Conservation (phyloP, 37 sponge, comb jelly and placozoan species). For the Aplysina aerophoba region DNA sequence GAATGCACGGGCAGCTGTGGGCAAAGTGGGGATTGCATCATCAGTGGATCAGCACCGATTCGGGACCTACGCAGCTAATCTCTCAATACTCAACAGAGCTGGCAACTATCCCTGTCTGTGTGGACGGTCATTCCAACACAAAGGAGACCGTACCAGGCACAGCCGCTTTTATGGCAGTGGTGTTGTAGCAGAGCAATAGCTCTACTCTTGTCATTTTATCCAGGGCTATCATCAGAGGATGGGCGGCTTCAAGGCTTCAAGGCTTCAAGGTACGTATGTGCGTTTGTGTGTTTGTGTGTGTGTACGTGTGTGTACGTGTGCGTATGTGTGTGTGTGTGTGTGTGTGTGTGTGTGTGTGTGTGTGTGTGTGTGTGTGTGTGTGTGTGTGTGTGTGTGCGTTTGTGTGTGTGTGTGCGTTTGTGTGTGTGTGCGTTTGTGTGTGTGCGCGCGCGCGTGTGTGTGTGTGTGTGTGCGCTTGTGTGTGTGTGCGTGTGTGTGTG, state of each 20-base stretch:
- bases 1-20: too few relatives aligned
- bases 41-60: too few relatives aligned
- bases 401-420: background rate
- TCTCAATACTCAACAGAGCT: too few relatives aligned
- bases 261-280: background rate
- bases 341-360: background rate
- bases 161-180: background rate
- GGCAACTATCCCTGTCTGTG: too few relatives aligned
- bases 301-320: too few relatives aligned
- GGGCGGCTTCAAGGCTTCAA: background rate
- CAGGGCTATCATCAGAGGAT: too few relatives aligned
- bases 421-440: background rate
- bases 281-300: background rate
- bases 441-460: background rate
- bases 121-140: too few relatives aligned
- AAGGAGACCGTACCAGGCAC: too few relatives aligned
- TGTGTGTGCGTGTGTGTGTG: background rate
- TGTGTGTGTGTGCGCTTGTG: background rate
- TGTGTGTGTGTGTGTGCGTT: background rate
- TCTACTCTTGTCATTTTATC: too few relatives aligned
- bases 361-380: slow-evolving; percentile 9
- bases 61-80: too few relatives aligned
- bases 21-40: too few relatives aligned
- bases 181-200: too few relatives aligned
- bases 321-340: background rate